Evolutionary conservation across 2,797 vertebrate species (phyloP).

Genomic region (Gorsachius magnificus): DNA sequence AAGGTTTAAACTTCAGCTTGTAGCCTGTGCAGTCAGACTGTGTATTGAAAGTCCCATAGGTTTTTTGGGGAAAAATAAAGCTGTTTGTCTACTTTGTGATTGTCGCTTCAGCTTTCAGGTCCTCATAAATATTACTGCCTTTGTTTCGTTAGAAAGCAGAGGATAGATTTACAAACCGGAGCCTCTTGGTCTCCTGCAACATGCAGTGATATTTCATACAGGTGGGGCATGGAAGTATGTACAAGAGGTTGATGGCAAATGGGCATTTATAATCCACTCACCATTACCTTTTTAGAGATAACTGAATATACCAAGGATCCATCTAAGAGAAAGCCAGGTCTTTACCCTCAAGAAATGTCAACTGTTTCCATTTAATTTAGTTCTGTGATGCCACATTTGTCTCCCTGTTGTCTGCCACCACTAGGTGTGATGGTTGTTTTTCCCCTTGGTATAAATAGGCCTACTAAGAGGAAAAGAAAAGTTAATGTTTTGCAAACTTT

Average conservation of each 20-base stretch:
- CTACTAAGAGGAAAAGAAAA: not conserved
- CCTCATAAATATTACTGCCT: not conserved
- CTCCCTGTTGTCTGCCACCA: not conserved
- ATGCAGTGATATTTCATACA: not conserved
- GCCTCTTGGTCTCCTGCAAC: not conserved
- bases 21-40: rapidly evolving
- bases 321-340: not conserved
- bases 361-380: not conserved
- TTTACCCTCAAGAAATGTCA: not conserved
- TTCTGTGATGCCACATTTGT: not conserved
- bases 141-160: not conserved
- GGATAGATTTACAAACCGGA: rapidly evolving
- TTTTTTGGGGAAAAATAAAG: not conserved
- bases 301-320: not conserved
- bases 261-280: not conserved
- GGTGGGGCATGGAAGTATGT: not conserved
- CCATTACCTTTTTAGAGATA: not conserved
- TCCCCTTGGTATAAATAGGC: not conserved
- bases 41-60: rapidly evolving
- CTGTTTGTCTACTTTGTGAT: not conserved
- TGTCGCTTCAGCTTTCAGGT: not conserved
- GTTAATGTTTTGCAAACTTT: not conserved
- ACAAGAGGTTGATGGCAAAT: not conserved
- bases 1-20: not conserved
- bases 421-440: not conserved